Evolutionary conservation across 1,140 invertebrate species (phyloP).

Genomic region (Brachionus rotundiformis): DNA sequence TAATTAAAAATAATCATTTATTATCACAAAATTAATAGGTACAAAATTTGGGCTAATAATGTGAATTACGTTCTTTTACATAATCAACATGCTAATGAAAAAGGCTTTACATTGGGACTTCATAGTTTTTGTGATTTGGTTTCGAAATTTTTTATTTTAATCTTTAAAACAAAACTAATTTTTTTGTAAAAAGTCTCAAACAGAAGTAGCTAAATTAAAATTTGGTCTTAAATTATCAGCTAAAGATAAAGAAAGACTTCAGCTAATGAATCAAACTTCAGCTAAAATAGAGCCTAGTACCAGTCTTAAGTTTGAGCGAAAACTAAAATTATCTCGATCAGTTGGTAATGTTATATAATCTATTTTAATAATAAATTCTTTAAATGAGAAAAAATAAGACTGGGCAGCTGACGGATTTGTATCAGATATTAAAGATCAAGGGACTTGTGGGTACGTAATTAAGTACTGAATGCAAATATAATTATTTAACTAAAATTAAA

Average conservation of each 20-base stretch:
- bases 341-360: neutral
- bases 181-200: slow-evolving; percentile 36
- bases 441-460: slow-evolving; percentile 60
- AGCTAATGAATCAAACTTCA: slow-evolving; percentile 6
- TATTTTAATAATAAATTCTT: neutral
- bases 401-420: slow-evolving; percentile 85
- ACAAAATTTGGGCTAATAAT: slow-evolving; percentile 38
- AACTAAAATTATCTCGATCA: slow-evolving; percentile 4
- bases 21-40: neutral
- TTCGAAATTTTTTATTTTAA: neutral
- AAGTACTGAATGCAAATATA: no score
- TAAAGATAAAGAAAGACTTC: neutral
- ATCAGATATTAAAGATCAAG: slow-evolving; percentile 89
- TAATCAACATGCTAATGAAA: slow-evolving; percentile 20
- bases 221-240: slow-evolving; percentile 19
- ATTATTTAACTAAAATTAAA: no score
- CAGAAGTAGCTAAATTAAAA: neutral
- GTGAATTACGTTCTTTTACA: neutral
- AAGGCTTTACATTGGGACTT: slow-evolving; percentile 13
- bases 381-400: slow-evolving; percentile 65
- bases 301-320: neutral
- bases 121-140: slow-evolving; percentile 48
- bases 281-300: neutral
- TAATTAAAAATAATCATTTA: neutral
- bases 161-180: neutral